A percentile compares a stretch with the other conserved stretches of the same genome.
Conservation (phyloP, 1,140 invertebrate species). For the Drosophila rhopaloa region DNA sequence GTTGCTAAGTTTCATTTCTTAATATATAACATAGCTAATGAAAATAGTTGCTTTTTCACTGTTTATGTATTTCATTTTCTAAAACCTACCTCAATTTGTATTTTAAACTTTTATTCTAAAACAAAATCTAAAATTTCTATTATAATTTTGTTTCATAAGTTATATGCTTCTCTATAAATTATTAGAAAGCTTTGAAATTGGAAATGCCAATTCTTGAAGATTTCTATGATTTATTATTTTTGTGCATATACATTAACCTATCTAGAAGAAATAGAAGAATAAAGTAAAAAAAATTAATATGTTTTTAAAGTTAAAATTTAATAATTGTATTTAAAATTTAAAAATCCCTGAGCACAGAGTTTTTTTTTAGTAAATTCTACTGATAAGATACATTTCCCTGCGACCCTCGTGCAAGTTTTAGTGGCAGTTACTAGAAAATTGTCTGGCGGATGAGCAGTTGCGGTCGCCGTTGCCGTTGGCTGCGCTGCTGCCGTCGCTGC, state of each 20-base stretch:
- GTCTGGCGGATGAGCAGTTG: constrained; percentile 68
- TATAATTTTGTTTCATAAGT: too few relatives aligned
- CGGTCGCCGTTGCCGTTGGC: constrained; percentile 14
- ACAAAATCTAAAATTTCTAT: too few relatives aligned
- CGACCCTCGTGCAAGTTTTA: constrained; percentile 24
- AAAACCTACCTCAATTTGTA: constrained; percentile 11
- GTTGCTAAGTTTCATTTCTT: not conserved
- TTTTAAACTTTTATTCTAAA: not conserved
- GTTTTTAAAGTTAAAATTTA: not conserved
- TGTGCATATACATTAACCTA: too few relatives aligned
- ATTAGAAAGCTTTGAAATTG: too few relatives aligned
- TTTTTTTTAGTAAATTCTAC: too few relatives aligned
- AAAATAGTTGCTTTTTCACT: not conserved
- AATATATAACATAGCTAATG: too few relatives aligned
- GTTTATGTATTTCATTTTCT: constrained; percentile 1
- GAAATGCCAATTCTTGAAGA: too few relatives aligned
- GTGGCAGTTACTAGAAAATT: constrained; percentile 37
- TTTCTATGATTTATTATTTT: too few relatives aligned
- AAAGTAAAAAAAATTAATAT: too few relatives aligned
- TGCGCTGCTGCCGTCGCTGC: constrained; percentile 20
- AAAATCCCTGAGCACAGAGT: too few relatives aligned
- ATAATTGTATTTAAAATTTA: not conserved
- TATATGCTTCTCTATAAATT: not conserved
- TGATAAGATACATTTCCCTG: constrained; percentile 24
- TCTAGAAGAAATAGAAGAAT: too few relatives aligned